Conservation (phyloP, 2,797 vertebrate genomes). For the Gymnoscopelus microlampas region DNA sequence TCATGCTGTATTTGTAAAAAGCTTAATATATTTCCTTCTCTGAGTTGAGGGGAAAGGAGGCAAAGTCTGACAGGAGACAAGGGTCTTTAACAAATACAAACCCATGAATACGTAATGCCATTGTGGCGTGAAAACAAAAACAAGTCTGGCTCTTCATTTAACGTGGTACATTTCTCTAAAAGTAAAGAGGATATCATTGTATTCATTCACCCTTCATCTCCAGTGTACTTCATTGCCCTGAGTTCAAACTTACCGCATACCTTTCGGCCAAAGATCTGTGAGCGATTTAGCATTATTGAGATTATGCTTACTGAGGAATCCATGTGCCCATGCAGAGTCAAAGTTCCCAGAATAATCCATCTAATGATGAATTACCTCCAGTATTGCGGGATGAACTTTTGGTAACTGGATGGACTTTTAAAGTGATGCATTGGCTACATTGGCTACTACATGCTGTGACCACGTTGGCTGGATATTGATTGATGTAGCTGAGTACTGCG, state of each 20-base stretch:
- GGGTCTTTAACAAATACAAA: slow-evolving; percentile 75
- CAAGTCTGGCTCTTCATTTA: slow-evolving; percentile 70
- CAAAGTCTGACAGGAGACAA: slow-evolving; percentile 78
- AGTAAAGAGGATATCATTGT: slow-evolving; percentile 66
- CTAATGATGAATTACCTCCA: slow-evolving; percentile 65
- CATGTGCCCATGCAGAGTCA: slow-evolving; percentile 52
- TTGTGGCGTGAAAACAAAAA: slow-evolving; percentile 55
- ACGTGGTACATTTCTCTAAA: slow-evolving; percentile 59
- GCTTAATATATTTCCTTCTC: slow-evolving; percentile 74
- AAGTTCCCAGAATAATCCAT: slow-evolving; percentile 60
- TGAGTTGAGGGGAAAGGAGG: slow-evolving; percentile 66
- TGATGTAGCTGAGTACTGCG: slow-evolving; percentile 61
- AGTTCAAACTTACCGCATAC: slow-evolving; percentile 34
- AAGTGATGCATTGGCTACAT: slow-evolving; percentile 51
- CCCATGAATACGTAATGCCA: slow-evolving; percentile 78
- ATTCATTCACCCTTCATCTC: slow-evolving; percentile 56
- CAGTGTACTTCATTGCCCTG: slow-evolving; percentile 62
- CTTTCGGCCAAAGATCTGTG: slow-evolving; percentile 52
- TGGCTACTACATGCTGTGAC: slow-evolving; percentile 59
- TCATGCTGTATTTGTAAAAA: slow-evolving; percentile 85
- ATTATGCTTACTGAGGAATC: slow-evolving; percentile 64
- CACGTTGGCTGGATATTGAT: slow-evolving; percentile 68
- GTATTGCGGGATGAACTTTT: slow-evolving; percentile 61
- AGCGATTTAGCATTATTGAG: slow-evolving; percentile 67
- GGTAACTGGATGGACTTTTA: slow-evolving; percentile 57